Evolutionary conservation across 2,888 invertebrate genomes (phyloP).

Genomic region (Fragum whitleyi): DNA sequence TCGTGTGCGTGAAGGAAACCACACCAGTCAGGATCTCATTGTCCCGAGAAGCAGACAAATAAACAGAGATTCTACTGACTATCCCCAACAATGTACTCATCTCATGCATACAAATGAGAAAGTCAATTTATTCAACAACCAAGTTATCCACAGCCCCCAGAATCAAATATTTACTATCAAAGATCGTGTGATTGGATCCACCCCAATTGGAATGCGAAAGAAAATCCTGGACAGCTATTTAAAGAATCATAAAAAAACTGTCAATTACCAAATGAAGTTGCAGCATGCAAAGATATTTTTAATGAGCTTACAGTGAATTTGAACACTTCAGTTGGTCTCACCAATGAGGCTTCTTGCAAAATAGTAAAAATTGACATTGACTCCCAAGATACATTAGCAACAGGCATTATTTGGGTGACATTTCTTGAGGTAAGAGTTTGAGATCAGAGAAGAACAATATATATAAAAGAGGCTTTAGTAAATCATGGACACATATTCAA

Average conservation of each 20-base stretch:
- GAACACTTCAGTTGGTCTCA: conserved; percentile 51
- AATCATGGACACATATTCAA: conserved; percentile 52
- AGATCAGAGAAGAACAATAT: conserved; percentile 27
- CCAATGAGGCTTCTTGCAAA: conserved; percentile 49
- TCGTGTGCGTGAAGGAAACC: conserved; percentile 60
- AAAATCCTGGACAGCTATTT: conserved; percentile 22
- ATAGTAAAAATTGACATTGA: conserved; percentile 23
- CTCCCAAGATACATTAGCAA: neutral
- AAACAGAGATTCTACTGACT: conserved; percentile 16
- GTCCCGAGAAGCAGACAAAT: conserved; percentile 38
- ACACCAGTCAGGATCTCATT: conserved; percentile 55
- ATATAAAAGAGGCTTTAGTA: conserved; percentile 28
- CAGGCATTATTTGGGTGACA: conserved; percentile 50
- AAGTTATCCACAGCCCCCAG: conserved; percentile 12
- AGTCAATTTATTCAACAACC: conserved; percentile 35
- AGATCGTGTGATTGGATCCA: conserved; percentile 38
- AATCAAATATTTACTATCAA: conserved; percentile 21
- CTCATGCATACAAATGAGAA: conserved; percentile 29
- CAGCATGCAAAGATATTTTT: conserved; percentile 32
- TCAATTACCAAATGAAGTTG: conserved; percentile 33
- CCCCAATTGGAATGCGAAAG: conserved; percentile 24
- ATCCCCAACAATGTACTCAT: conserved; percentile 32
- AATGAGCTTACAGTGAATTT: conserved; percentile 57
- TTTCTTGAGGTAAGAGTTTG: conserved; percentile 48
- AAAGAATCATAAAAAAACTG: conserved; percentile 24